Conservation (phyloP, 2,888 invertebrate genomes). For the Deilephila elpenor region DNA sequence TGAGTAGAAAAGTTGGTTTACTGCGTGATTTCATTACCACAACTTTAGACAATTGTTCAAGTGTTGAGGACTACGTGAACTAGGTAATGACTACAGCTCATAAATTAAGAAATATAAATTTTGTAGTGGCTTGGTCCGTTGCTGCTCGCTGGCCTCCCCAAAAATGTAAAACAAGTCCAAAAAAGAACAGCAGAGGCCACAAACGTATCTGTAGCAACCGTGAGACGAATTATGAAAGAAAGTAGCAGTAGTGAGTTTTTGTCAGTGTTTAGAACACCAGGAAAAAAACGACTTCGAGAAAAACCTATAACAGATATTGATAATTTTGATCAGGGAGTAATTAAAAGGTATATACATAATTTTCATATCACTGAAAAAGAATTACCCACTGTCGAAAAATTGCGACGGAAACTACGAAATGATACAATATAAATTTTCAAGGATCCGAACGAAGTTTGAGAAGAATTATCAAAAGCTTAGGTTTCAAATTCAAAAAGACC, state of each 20-base stretch:
- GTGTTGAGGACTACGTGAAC: too few species aligned
- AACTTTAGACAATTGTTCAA: too few species aligned
- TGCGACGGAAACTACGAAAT: background rate
- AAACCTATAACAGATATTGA: background rate
- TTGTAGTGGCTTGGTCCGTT: too few species aligned
- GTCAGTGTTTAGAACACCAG: background rate
- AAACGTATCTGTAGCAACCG: slow-evolving; percentile 1
- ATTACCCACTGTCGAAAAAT: background rate
- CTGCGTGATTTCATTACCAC: too few species aligned
- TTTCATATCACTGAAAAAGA: slow-evolving; percentile 3
- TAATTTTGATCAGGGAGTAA: slow-evolving; percentile 11
- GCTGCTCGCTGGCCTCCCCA: too few species aligned
- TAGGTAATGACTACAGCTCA: too few species aligned
- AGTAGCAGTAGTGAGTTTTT: background rate
- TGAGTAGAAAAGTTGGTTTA: too few species aligned
- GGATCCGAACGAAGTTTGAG: slow-evolving; percentile 6
- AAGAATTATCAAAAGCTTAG: background rate
- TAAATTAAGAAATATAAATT: too few species aligned
- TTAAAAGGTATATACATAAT: slow-evolving; percentile 2
- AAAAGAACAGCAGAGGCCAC: slow-evolving; percentile 10
- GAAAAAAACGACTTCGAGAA: background rate
- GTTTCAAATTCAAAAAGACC: background rate
- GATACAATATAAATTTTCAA: slow-evolving; percentile 1
- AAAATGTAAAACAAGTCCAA: background rate
- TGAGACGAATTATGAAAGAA: background rate